Evolutionary conservation across 2,888 invertebrate genomes (phyloP).

Genomic region (Ochropleura plecta): DNA sequence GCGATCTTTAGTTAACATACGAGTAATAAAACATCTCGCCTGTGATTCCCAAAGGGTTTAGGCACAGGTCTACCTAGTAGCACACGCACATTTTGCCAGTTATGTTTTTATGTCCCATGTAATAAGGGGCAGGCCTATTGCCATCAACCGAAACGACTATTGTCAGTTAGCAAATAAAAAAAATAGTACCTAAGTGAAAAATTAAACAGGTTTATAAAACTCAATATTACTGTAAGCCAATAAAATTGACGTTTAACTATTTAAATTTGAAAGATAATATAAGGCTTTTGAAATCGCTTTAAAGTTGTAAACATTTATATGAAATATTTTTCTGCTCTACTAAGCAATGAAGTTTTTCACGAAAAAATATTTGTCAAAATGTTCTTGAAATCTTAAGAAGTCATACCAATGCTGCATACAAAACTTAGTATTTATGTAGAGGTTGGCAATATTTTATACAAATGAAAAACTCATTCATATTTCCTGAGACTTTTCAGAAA

Average conservation of each 20-base stretch:
- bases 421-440: slow-evolving; percentile 35
- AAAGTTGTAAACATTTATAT: background rate
- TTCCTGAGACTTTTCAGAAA: slow-evolving; percentile 41
- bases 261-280: background rate
- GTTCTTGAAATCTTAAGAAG: slow-evolving; percentile 18
- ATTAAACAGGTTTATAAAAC: background rate
- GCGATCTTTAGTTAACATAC: background rate
- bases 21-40: no score
- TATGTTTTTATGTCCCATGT: no score
- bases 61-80: no score
- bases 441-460: slow-evolving; percentile 52
- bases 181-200: background rate
- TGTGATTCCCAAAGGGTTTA: no score
- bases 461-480: slow-evolving; percentile 52
- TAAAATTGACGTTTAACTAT: background rate
- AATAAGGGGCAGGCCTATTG: no score
- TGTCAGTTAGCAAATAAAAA: no score
- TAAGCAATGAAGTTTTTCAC: background rate
- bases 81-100: no score
- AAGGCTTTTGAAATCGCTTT: background rate
- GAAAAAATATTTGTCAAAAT: slow-evolving; percentile 37
- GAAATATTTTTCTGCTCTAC: background rate
- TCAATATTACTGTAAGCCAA: background rate
- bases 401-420: slow-evolving; percentile 17
- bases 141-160: no score